phyloP scores from a whole-genome alignment of 2,113 vertebrate species.

The Fregata magnificens region DNA sequence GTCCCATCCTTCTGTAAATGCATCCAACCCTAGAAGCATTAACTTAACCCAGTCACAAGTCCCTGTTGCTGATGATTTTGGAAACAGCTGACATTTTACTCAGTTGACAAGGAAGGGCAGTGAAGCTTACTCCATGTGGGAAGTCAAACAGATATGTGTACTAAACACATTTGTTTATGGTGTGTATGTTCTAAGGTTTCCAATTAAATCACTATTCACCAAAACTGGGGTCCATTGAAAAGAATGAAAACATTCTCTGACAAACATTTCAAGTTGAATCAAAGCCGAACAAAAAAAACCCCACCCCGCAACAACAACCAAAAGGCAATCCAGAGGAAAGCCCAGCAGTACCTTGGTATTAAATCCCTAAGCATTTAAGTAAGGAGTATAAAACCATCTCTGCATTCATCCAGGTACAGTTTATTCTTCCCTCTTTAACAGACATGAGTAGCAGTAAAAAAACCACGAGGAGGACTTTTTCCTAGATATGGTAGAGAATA shows the following conservation, averaged over 20 bases:
- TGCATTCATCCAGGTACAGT: background rate
- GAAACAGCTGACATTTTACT: conserved; percentile 31
- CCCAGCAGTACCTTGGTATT: background rate
- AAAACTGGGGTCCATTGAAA: background rate
- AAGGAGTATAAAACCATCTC: conserved; percentile 38
- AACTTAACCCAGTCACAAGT: background rate
- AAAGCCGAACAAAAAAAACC: background rate
- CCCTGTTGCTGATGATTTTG: conserved; percentile 23
- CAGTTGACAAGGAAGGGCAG: conserved; percentile 44
- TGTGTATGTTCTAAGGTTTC: conserved; percentile 10
- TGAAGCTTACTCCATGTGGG: conserved; percentile 5
- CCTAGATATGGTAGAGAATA: background rate
- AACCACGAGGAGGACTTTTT: background rate
- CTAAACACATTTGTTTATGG: background rate
- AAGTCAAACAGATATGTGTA: background rate
- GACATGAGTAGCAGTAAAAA: background rate
- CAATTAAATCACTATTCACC: background rate
- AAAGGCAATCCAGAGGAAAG: background rate
- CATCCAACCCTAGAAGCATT: conserved; percentile 36
- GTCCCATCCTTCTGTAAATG: conserved; percentile 42
- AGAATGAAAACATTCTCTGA: background rate
- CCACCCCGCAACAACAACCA: background rate
- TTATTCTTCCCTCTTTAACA: conserved; percentile 9
- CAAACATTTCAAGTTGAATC: conserved; percentile 10
- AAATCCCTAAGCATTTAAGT: conserved; percentile 25